Evolutionary conservation across 2,797 vertebrate genomes (phyloP).

Genomic region (Microcaecilia unicolor): DNA sequence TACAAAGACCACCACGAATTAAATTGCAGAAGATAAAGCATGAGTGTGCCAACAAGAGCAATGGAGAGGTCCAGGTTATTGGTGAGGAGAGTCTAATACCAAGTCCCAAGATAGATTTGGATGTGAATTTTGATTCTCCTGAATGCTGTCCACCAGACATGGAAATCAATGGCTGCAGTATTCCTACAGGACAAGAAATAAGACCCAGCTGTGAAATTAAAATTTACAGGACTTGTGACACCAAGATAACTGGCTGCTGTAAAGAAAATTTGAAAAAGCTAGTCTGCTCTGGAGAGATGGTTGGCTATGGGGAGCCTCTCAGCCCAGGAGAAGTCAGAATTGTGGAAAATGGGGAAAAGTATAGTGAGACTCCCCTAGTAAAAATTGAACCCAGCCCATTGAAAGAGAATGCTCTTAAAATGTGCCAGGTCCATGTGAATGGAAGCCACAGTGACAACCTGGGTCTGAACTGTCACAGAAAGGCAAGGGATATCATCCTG

Average conservation of each 20-base stretch:
- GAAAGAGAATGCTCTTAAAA: slow-evolving; percentile 49
- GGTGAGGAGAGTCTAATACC: slow-evolving; percentile 14
- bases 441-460: slow-evolving; percentile 41
- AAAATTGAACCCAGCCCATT: slow-evolving; percentile 37
- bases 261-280: slow-evolving; percentile 54
- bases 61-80: slow-evolving; percentile 35
- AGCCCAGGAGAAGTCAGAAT: slow-evolving; percentile 41
- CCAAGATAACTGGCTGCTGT: slow-evolving; percentile 31
- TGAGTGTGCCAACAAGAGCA: slow-evolving; percentile 42
- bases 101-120: slow-evolving; percentile 24
- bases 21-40: slow-evolving; percentile 48
- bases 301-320: slow-evolving; percentile 38
- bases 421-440: slow-evolving; percentile 50
- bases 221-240: slow-evolving; percentile 21
- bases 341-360: slow-evolving; percentile 48
- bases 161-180: slow-evolving; percentile 24
- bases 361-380: slow-evolving; percentile 29
- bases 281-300: slow-evolving; percentile 37
- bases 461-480: slow-evolving; percentile 36
- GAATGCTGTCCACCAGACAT: slow-evolving; percentile 9
- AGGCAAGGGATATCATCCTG: slow-evolving; percentile 39
- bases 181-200: slow-evolving; percentile 28
- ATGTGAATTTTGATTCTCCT: slow-evolving; percentile 10
- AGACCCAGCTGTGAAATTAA: slow-evolving; percentile 43
- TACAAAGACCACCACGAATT: slow-evolving; percentile 48